Conservation (phyloP, 2,113 vertebrate genomes). For the Junco hyemalis region DNA sequence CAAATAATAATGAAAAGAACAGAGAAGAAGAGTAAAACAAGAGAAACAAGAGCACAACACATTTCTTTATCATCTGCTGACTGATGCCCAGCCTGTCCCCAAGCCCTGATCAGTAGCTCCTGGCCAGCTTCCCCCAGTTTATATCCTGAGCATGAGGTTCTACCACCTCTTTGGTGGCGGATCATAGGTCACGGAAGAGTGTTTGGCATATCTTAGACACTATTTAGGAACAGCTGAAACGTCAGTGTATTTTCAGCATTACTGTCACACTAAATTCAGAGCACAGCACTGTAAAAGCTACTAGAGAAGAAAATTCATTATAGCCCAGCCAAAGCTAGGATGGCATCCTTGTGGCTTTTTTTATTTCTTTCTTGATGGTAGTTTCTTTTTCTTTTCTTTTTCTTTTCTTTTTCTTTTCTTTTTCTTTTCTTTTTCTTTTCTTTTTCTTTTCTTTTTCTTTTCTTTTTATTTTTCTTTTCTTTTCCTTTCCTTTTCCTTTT, state of each 20-base stretch:
- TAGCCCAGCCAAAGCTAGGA: background rate
- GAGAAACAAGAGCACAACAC: background rate
- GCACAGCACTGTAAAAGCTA: background rate
- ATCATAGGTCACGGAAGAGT: background rate
- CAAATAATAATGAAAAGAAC: background rate
- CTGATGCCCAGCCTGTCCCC: rapidly evolving
- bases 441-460: no score
- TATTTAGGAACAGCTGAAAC: background rate
- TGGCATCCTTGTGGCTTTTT: background rate
- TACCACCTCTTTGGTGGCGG: background rate
- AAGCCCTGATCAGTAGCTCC: background rate
- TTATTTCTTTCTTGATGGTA: background rate
- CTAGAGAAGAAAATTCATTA: background rate
- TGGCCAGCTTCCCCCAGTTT: background rate
- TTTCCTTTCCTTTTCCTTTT: no score
- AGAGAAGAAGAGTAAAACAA: background rate
- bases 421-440: no score
- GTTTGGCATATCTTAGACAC: background rate
- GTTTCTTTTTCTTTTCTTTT: no score
- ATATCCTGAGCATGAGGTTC: background rate
- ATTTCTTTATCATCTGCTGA: background rate
- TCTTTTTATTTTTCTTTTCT: no score
- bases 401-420: no score
- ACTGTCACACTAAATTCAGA: background rate
- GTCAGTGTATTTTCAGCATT: background rate